Evolutionary conservation across 1,140 invertebrate species (phyloP).

Genomic region (Panagrolaimus sp.): DNA sequence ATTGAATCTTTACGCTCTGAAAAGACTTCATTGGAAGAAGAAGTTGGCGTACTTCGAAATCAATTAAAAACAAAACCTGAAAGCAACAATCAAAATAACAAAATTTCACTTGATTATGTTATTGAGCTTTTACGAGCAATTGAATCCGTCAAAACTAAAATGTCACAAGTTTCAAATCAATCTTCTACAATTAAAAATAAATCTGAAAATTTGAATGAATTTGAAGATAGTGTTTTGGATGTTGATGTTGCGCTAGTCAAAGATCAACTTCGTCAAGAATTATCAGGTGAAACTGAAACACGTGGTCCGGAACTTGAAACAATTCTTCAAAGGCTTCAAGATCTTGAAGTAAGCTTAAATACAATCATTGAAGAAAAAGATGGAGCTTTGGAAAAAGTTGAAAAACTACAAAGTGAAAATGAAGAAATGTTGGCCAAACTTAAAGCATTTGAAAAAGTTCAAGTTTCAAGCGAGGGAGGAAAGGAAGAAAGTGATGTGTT

Average conservation of each 20-base stretch:
- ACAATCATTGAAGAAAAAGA: conserved; percentile 16
- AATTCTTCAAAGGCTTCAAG: not conserved
- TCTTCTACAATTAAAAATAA: conserved; percentile 21
- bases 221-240: conserved; percentile 24
- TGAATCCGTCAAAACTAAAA: conserved; percentile 22
- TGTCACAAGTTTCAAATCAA: not conserved
- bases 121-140: conserved; percentile 21
- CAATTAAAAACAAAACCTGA: conserved; percentile 23
- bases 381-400: conserved; percentile 19
- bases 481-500: conserved; percentile 3
- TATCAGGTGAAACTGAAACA: conserved; percentile 16
- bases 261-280: conserved; percentile 6
- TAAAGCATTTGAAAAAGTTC: not conserved
- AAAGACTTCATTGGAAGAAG: conserved; percentile 40
- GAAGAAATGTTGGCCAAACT: not conserved
- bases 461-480: not conserved
- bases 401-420: conserved; percentile 22
- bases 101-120: conserved; percentile 19
- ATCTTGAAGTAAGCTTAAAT: conserved; percentile 16
- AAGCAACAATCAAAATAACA: not conserved
- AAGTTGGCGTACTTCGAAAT: conserved; percentile 34
- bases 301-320: conserved; percentile 15
- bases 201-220: conserved; percentile 2
- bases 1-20: conserved; percentile 41
- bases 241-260: conserved; percentile 19